Conservation (phyloP, 2,113 vertebrate species). For the Myrmecophaga tridactyla region DNA sequence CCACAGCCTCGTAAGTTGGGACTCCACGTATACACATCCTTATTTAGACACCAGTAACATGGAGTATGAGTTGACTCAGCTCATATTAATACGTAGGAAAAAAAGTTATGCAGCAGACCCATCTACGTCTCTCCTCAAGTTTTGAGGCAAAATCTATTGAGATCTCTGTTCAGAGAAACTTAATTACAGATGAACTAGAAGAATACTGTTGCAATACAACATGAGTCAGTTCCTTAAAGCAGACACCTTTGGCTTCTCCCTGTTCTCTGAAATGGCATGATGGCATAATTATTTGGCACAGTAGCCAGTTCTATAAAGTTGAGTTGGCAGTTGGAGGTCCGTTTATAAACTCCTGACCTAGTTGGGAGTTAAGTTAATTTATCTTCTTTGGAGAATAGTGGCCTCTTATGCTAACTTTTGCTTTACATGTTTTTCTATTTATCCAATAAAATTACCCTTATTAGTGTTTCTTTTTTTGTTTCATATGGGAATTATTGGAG, state of each 20-base stretch:
- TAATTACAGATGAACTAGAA: neutral
- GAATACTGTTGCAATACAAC: neutral
- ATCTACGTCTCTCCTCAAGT: neutral
- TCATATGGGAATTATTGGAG: neutral
- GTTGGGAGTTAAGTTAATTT: fast-evolving
- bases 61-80: fast-evolving
- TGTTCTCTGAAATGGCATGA: neutral
- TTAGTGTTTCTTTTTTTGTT: neutral
- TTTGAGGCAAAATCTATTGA: fast-evolving
- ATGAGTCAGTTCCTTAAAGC: neutral
- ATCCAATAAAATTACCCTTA: neutral
- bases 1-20: neutral
- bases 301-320: neutral
- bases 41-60: fast-evolving
- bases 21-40: fast-evolving
- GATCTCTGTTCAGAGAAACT: neutral
- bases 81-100: fast-evolving
- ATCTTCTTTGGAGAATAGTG: fast-evolving
- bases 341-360: fast-evolving
- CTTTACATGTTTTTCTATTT: neutral
- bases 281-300: neutral
- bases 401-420: neutral
- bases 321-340: fast-evolving
- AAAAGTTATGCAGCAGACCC: neutral
- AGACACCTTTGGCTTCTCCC: fast-evolving